Percentiles rank a stretch among this genome's conserved stretches.
phyloP scores from a whole-genome alignment of 2,797 vertebrate species.

The Hylomyscus alleni region DNA sequence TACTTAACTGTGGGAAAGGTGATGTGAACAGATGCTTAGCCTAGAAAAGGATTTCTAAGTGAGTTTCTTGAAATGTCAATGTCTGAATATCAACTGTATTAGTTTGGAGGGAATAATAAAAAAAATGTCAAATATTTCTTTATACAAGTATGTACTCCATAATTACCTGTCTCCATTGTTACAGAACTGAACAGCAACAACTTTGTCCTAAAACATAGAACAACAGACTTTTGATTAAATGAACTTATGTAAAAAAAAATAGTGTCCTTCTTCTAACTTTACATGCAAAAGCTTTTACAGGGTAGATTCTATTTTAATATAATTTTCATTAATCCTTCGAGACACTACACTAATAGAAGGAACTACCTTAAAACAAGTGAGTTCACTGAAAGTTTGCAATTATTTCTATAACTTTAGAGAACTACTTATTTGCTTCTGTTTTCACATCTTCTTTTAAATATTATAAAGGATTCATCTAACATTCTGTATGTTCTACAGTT shows the following conservation, averaged over 20 bases:
- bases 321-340: constrained; percentile 16
- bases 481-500: not conserved
- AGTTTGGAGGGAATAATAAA: not conserved
- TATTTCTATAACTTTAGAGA: constrained; percentile 58
- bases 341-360: constrained; percentile 27
- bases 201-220: constrained; percentile 94
- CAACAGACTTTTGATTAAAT: constrained; percentile 77
- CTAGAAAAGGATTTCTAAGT: not conserved
- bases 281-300: constrained; percentile 43
- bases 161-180: constrained; percentile 97
- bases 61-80: not conserved
- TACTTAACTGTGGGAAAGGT: not conserved
- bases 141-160: constrained; percentile 37
- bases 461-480: constrained; percentile 18
- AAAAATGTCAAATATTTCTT: constrained; percentile 58
- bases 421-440: constrained; percentile 8
- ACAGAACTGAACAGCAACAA: constrained; percentile 98
- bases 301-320: constrained; percentile 19
- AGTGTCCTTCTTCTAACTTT: constrained; percentile 47
- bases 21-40: not conserved
- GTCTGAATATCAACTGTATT: not conserved
- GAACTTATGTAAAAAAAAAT: constrained; percentile 54
- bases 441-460: not conserved
- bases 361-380: constrained; percentile 4
- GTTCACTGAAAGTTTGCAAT: constrained; percentile 29